Conservation (phyloP, 2,888 invertebrate genomes). For the Hirtodrosophila histrioides region DNA sequence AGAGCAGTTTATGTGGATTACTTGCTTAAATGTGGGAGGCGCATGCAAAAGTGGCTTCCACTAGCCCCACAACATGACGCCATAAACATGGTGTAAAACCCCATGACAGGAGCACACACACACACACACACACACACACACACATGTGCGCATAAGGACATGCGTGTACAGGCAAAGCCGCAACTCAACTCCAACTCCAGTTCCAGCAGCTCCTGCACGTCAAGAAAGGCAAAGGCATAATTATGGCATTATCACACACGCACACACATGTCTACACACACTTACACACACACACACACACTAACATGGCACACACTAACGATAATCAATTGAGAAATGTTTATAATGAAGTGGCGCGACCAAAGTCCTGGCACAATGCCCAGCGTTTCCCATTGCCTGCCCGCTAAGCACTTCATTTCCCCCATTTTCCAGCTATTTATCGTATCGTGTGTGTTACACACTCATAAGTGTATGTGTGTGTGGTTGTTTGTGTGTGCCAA, state of each 20-base stretch:
- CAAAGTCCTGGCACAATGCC: slow-evolving; percentile 61
- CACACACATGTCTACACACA: slow-evolving; percentile 22
- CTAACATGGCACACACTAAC: slow-evolving; percentile 52
- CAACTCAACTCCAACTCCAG: slow-evolving; percentile 44
- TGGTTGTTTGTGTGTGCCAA: background rate
- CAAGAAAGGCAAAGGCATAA: slow-evolving; percentile 72
- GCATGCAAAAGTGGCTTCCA: slow-evolving; percentile 67
- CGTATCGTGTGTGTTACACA: slow-evolving; percentile 6
- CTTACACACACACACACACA: slow-evolving; percentile 8
- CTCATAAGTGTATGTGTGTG: background rate
- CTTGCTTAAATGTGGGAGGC: slow-evolving; percentile 67
- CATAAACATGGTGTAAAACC: slow-evolving; percentile 65
- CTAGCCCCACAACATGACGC: slow-evolving; percentile 34
- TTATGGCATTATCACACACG: slow-evolving; percentile 74
- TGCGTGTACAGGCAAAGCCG: slow-evolving; percentile 71
- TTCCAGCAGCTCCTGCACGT: slow-evolving; percentile 47
- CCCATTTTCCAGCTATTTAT: slow-evolving; percentile 47
- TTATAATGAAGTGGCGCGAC: slow-evolving; percentile 77
- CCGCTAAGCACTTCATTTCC: slow-evolving; percentile 68
- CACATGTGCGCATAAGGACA: slow-evolving; percentile 39
- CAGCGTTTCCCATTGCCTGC: slow-evolving; percentile 16
- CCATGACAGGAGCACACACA: slow-evolving; percentile 47
- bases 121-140: slow-evolving; percentile 3
- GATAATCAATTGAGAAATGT: slow-evolving; percentile 81
- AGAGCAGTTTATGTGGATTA: slow-evolving; percentile 78